Base-by-base conservation (phyloP, 2,888 invertebrate species). In the Chorisops tibialis region DNA sequence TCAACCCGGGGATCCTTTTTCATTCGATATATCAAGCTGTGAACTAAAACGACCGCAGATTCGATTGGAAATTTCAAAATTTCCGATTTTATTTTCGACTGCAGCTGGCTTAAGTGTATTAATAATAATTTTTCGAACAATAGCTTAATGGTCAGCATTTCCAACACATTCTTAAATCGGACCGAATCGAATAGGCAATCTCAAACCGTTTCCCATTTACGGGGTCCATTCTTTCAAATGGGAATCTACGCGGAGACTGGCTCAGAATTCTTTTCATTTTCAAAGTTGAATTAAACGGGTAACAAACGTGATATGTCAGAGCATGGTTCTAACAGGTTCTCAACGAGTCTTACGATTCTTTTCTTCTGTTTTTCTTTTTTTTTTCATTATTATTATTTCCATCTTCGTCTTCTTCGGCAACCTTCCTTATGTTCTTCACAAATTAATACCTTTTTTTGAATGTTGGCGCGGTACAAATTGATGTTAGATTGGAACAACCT, bases 71-170 rank as follows among this genome's bases (percentile, higher is more conserved):
- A 54, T 24, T 30, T 56, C 18, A 45, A 56, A 30, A 30, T 30
- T 7, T 43, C 43, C 56, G 35, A 56, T 43, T 30, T 43, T 56
- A n/a, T 56, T 56, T 56, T 56, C 43, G 43, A 43, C 14, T 56
- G 56, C 56, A 56, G 56, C 56, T 56, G 56, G 5, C 43, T 56
- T 43, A 56, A 56, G n/a, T n/a, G n/a, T n/a, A n/a, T n/a, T n/a
- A n/a, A 56, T 43, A n/a, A 56, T 56, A 43, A n/a, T 56, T 56
- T 56, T 45, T 35, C 56, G 56, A 43, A 56, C 56, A 56, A 56
- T 45, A 38, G 18, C 51, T 38, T 16, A 2, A 21, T 39, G 14
- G 16, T 14, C 14, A 41, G 24, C 19, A 14, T 18, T n/a, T 19
- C 14, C 45, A 47, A n/a, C 21, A 21, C 22, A 12, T 35, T 50